Evolutionary conservation across 2,113 vertebrate genomes (phyloP), one percentile per base, ranked within the genome.

Genomic region (Phasianus colchicus): DNA sequence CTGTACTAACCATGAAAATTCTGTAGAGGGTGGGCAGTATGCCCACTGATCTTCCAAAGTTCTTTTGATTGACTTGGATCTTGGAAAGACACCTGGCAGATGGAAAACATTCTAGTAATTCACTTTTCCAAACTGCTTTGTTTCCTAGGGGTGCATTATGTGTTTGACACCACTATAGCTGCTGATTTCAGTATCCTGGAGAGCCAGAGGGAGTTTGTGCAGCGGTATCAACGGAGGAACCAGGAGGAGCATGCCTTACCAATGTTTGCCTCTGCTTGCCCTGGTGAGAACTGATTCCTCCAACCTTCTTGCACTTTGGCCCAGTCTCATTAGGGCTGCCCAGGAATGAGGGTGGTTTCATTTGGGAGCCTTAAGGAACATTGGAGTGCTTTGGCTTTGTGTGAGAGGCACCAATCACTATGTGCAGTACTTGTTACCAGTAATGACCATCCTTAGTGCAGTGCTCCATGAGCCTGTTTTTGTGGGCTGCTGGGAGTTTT

Each of bases 221-320:
- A 98, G 83, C 97, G 99, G 3, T 99, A 98, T 86, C 98, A 95
- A 3, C 98, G 96, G 95, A 98, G 98, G 96, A 98, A 98, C 79
- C 98, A 99, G 64, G 98, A 99, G 57, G 96, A 98, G 63, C 98
- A 98, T 13, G 97, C 98, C 20, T 93, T 99, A 92, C 99, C 99
- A 25, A 99, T 99, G 99, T 99, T 99, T 97, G 99, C 99, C 82
- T 99, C 99, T 29, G 99, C 99, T 58, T 99, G 99, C 92, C 99
- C 99, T 78, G 99, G 99, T 99, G 96, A 98, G 97, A 72, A 10
- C 60, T 27, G 5, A 11, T 70, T 40, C 54, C 25, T 74, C 25
- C 63, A 81, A 32, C 73, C 24, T 74, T 60, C 29, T 84, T 67
- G 42, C 20, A 9, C 25, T 54, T 40, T 38, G 47, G 1, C 42